Base-by-base conservation (phyloP, 1,140 invertebrate species). In the Trichogramma pretiosum region DNA sequence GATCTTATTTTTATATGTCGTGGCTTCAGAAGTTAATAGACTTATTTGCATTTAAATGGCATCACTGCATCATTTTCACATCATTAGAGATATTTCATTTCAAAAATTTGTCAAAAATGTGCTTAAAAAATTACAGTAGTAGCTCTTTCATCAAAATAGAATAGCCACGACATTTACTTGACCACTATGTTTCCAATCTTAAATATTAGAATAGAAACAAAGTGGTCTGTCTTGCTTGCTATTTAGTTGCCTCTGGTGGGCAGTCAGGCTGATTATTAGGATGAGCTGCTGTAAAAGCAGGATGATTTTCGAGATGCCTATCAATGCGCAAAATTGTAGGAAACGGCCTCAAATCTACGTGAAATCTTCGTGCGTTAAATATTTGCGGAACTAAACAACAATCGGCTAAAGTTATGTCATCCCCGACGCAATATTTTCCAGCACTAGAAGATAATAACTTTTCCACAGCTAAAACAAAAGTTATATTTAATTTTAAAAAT, bases 351-450 rank as follows among this genome's bases (percentile, higher is more conserved):
- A 96, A 73, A 63, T 96, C 89, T 0, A 97, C 90, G 56, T 89
- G 85, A 72, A 94, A 97, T 84, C 86, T 84, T 67, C 83, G 77
- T 24, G 89, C 89, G 73, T 90, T 91, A 61, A 86, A 89, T 34
- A 94, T 86, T 76, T 98, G 94, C 39, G 94, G 93, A 34, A 97
- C 87, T 18, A 98, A 74, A 62, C 89, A 97, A 57, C 92, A 90
- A 68, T 99, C 95, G 21, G 94, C 93, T 59, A 98, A 70, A 0
- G 93, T 92, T 24, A 98, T 82, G 55, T 89, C 80, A 72, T 98
- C 89, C 3, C 93, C 94, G 2, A 96, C 85, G 64, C 90, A 93
- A 62, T 93, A 98, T 65, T 93, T 92, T 13, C 93, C 94, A 37
- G 89, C 83, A 44, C 81, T 87, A 11, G 83, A 75, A 7, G 82